These are phyloP conservation scores for Dallia pectoralis DNA, from an alignment of 2,797 vertebrate genomes.

Conservation along the genomic window DNA sequence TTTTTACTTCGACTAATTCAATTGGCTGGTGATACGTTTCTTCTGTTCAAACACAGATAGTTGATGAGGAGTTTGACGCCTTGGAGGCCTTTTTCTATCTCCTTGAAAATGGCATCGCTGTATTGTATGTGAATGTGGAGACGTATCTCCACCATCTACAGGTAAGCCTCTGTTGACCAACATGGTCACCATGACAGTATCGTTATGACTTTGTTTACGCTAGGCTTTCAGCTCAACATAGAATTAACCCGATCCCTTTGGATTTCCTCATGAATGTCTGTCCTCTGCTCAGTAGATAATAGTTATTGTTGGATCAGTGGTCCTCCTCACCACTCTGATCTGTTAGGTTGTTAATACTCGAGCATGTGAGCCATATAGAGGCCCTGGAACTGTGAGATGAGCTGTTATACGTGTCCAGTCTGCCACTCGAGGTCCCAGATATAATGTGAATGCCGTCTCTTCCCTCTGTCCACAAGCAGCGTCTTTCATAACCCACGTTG, in stretches of 20 bases:
- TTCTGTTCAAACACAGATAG: conserved; percentile 62
- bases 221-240: not conserved
- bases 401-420: not conserved
- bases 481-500: not conserved
- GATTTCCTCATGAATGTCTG: not conserved
- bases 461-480: not conserved
- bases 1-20: not conserved
- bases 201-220: not conserved
- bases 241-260: not conserved
- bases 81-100: conserved; percentile 83
- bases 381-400: not conserved
- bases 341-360: too few relatives aligned
- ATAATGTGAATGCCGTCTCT: not conserved
- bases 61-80: conserved; percentile 87
- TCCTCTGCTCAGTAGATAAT: not conserved
- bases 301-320: not conserved
- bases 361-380: too few relatives aligned
- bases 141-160: conserved; percentile 80
- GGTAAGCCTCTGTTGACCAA: conserved; percentile 65
- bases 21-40: not conserved
- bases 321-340: not conserved
- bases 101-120: conserved; percentile 77
- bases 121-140: conserved; percentile 81
- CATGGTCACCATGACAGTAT: not conserved
- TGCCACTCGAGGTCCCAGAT: not conserved